A percentile compares a stretch with the other conserved stretches of the same genome.
These are phyloP conservation scores for Zosterops lateralis DNA, from an alignment of 2,113 vertebrate species.

Conservation along the genomic window DNA sequence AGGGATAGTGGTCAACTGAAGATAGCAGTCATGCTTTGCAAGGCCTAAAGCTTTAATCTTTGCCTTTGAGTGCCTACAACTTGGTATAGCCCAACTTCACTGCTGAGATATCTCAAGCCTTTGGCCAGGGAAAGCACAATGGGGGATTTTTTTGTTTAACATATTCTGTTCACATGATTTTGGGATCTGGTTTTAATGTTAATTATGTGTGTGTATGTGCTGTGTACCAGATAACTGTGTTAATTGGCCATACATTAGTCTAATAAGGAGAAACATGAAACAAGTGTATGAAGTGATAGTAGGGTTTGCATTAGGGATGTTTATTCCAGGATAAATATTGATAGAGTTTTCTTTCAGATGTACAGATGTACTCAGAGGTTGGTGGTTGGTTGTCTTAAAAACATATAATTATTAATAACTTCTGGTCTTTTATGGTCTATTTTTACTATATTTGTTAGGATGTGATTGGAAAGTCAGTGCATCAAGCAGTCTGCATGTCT, in stretches of 20 bases:
- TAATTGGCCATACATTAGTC: neutral
- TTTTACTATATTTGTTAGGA: conserved; percentile 66
- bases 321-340: neutral
- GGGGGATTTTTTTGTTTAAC: neutral
- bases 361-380: neutral
- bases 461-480: conserved; percentile 89
- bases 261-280: neutral
- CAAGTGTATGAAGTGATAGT: neutral
- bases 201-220: neutral
- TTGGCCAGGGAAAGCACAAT: neutral
- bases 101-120: neutral
- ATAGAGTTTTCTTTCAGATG: neutral
- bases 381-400: neutral
- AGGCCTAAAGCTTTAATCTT: neutral
- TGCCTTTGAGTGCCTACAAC: neutral
- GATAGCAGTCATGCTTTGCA: neutral
- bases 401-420: neutral
- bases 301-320: neutral
- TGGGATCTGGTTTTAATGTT: neutral
- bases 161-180: neutral
- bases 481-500: conserved; percentile 80
- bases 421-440: neutral
- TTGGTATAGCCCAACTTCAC: neutral
- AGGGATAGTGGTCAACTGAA: neutral
- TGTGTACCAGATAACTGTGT: neutral